Conservation (phyloP, 2,113 vertebrate species). For the Petrocephalus microphthalmus region DNA sequence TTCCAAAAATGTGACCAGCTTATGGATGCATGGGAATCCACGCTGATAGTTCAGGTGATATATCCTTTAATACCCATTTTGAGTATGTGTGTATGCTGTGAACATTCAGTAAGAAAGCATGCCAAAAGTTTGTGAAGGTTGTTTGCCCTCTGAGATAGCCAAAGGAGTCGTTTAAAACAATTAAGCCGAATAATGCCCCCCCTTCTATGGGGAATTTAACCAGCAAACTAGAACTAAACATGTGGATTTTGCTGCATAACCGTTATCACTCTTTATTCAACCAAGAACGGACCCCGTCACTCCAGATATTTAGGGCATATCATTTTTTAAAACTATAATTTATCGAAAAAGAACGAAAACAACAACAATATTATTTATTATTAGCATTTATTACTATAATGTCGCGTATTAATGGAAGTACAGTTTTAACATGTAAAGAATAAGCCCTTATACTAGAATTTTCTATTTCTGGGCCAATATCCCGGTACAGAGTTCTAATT, state of each 20-base stretch:
- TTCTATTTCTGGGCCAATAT: no score
- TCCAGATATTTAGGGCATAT: not conserved
- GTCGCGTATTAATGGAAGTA: no score
- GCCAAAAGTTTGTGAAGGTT: not conserved
- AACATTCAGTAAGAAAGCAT: not conserved
- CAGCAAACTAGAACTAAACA: not conserved
- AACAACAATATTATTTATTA: not conserved
- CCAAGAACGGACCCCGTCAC: not conserved
- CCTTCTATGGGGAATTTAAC: not conserved
- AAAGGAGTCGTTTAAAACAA: constrained; percentile 1
- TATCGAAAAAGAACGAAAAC: not conserved
- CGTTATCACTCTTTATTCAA: not conserved
- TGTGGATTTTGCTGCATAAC: not conserved
- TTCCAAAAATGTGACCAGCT: not conserved
- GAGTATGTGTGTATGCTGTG: not conserved
- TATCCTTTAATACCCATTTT: not conserved
- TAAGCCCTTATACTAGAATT: no score
- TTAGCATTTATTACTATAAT: no score
- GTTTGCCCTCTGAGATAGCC: not conserved
- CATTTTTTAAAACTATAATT: not conserved
- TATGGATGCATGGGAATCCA: not conserved
- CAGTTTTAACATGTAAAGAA: no score
- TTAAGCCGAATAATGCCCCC: not conserved
- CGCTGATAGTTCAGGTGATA: not conserved
- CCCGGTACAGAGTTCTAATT: not conserved